These are phyloP conservation scores for Cygnus buccinator DNA, from an alignment of 2,113 vertebrate genomes.

Conservation along the genomic window DNA sequence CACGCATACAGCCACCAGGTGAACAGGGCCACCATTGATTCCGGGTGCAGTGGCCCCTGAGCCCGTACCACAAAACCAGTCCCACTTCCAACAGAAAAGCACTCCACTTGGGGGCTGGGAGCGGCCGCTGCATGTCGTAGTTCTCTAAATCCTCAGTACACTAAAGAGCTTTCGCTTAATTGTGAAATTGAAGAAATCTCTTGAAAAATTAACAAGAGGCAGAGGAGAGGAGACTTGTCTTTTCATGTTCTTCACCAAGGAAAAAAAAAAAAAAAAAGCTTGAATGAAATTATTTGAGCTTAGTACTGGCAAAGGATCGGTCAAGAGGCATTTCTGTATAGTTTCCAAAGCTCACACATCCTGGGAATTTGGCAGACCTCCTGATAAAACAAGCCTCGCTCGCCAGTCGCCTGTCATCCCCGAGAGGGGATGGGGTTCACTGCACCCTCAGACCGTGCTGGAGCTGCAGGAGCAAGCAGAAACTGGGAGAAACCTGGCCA, in stretches of 20 bases:
- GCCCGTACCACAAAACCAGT: background rate
- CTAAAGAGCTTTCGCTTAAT: background rate
- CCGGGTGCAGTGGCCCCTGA: background rate
- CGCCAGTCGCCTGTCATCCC: background rate
- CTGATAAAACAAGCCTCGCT: background rate
- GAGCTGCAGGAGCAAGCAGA: background rate
- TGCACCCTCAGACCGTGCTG: background rate
- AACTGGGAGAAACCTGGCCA: background rate
- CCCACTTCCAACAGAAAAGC: background rate
- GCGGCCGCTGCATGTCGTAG: background rate
- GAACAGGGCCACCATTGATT: background rate
- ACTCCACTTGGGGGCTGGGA: background rate
- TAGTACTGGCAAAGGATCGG: background rate
- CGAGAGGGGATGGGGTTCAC: background rate
- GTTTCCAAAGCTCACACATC: background rate
- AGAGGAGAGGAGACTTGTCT: background rate
- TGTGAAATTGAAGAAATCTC: background rate
- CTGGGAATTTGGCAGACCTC: background rate
- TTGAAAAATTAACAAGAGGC: background rate
- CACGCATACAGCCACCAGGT: background rate
- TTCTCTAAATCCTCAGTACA: background rate
- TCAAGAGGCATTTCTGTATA: slow-evolving; percentile 14
- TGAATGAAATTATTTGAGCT: background rate
- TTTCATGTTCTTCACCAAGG: background rate
- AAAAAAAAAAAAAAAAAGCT: background rate